A percentile compares a stretch with the other conserved stretches of the same genome.
These are phyloP conservation scores for Callipepla squamata DNA, from an alignment of 2,113 vertebrate species.

Conservation along the genomic window DNA sequence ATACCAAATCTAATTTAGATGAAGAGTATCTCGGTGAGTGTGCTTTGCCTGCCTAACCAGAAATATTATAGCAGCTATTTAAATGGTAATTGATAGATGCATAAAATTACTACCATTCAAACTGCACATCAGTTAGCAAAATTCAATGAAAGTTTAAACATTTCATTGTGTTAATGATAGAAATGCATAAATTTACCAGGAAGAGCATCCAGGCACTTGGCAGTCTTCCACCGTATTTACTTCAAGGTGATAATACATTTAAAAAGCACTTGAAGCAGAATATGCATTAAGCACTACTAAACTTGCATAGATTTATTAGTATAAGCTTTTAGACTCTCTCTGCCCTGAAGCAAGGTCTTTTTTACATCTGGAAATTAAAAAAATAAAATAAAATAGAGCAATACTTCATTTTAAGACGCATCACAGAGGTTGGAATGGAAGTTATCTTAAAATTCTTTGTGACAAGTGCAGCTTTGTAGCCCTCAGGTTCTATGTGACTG, in stretches of 20 bases:
- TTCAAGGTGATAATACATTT: constrained; percentile 75
- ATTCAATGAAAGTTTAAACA: constrained; percentile 57
- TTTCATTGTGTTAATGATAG: constrained; percentile 61
- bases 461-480: constrained; percentile 15
- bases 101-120: constrained; percentile 59
- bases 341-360: constrained; percentile 55
- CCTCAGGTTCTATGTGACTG: background rate
- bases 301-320: constrained; percentile 74
- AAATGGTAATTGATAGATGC: constrained; percentile 65
- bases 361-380: constrained; percentile 70
- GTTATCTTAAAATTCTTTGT: constrained; percentile 30
- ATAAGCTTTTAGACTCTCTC: constrained; percentile 73
- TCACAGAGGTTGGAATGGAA: background rate
- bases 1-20: constrained; percentile 46
- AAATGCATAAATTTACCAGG: constrained; percentile 54
- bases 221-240: constrained; percentile 71
- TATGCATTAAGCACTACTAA: constrained; percentile 55
- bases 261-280: constrained; percentile 68
- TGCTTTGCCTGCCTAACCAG: constrained; percentile 60
- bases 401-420: constrained; percentile 57
- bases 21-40: constrained; percentile 42
- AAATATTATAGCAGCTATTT: constrained; percentile 59
- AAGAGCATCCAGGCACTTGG: constrained; percentile 35
- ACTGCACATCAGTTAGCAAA: constrained; percentile 62
- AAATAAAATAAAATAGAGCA: background rate